These are phyloP conservation scores for Leptogaster cylindrica DNA, from an alignment of 2,888 invertebrate genomes.

Conservation along the genomic window DNA sequence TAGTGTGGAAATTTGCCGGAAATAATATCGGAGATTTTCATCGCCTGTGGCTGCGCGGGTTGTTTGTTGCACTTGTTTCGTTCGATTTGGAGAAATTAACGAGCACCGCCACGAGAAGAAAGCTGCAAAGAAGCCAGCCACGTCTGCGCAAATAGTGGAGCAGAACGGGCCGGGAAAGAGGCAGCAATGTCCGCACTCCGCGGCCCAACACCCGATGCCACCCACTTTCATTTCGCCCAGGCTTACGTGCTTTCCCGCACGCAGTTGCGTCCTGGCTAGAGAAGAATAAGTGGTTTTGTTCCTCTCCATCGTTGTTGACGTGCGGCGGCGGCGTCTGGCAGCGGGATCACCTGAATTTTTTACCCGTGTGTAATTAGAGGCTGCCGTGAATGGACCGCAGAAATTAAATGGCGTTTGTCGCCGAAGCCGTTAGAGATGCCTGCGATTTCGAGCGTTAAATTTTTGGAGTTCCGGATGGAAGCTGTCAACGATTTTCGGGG, in stretches of 20 bases:
- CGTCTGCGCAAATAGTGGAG: slow-evolving; percentile 25
- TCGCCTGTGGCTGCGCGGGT: not conserved
- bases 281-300: not conserved
- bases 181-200: not conserved
- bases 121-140: slow-evolving; percentile 6
- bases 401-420: not conserved
- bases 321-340: not conserved
- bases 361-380: no score
- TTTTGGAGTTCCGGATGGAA: no score
- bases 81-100: slow-evolving; percentile 30
- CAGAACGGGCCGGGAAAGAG: slow-evolving; percentile 18
- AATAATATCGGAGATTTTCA: slow-evolving; percentile 3
- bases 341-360: not conserved
- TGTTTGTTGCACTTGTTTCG: not conserved
- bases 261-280: not conserved
- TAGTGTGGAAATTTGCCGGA: not conserved
- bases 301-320: no score
- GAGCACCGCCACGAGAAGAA: slow-evolving; percentile 14
- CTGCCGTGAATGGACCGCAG: no score
- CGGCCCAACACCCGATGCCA: not conserved
- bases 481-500: no score
- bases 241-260: not conserved
- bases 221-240: slow-evolving; percentile 23
- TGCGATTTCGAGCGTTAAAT: no score
- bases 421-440: not conserved